These are phyloP conservation scores for Lampropteryx suffumata DNA, from an alignment of 2,888 invertebrate species.

Conservation along the genomic window DNA sequence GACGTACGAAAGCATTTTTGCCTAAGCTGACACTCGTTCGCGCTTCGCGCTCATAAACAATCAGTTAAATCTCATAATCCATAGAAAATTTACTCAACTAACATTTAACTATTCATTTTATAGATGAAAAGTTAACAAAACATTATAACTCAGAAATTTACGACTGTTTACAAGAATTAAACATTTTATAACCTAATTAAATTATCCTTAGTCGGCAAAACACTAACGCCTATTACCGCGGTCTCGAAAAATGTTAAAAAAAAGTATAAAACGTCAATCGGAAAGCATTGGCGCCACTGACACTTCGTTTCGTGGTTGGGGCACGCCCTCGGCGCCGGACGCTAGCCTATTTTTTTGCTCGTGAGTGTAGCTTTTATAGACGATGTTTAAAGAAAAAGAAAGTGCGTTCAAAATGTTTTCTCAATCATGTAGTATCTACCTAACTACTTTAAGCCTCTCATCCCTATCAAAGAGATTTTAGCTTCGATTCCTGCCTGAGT, in stretches of 20 bases:
- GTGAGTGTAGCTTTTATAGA: slow-evolving; percentile 18
- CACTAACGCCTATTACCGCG: slow-evolving; percentile 45
- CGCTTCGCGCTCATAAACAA: too few relatives aligned
- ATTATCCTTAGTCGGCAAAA: slow-evolving; percentile 36
- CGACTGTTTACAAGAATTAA: slow-evolving; percentile 9
- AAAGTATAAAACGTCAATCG: slow-evolving; percentile 59
- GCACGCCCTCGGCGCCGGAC: slow-evolving; percentile 57
- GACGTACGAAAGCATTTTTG: too few relatives aligned
- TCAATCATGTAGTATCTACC: too few relatives aligned
- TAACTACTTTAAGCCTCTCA: too few relatives aligned
- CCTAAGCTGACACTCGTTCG: too few relatives aligned
- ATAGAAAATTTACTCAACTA: too few relatives aligned
- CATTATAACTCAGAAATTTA: not conserved
- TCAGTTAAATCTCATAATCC: too few relatives aligned
- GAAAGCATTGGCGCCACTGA: slow-evolving; percentile 74
- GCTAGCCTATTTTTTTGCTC: slow-evolving; percentile 15
- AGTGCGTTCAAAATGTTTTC: not conserved
- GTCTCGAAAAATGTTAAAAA: slow-evolving; percentile 39
- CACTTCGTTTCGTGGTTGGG: slow-evolving; percentile 50
- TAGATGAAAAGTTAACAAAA: not conserved
- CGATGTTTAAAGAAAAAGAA: not conserved
- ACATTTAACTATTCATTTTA: too few relatives aligned
- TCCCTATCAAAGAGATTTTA: too few relatives aligned
- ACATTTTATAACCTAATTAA: slow-evolving; percentile 39
- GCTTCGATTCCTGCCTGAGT: too few relatives aligned